Evolutionary conservation across 2,888 invertebrate genomes (phyloP).

Genomic region (Clusia tigrina): DNA sequence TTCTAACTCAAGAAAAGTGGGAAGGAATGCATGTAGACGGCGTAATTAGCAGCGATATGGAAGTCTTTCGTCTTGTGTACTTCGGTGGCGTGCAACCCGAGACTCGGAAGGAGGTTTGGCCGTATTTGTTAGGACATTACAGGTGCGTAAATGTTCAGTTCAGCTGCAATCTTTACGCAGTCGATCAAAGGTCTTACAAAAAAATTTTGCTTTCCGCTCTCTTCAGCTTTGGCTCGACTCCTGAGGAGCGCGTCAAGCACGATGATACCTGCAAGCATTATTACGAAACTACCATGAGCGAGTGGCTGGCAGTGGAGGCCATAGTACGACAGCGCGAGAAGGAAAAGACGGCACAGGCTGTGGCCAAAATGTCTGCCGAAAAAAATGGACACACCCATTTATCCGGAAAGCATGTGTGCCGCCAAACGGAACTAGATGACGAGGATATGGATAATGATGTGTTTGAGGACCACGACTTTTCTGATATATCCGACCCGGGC

Average conservation of each 20-base stretch:
- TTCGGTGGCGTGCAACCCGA: conserved; percentile 86
- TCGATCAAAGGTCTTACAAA: too few relatives aligned
- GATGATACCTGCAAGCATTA: conserved; percentile 75
- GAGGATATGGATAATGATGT: conserved; percentile 68
- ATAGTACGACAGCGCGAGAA: conserved; percentile 85
- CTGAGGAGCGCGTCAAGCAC: conserved; percentile 72
- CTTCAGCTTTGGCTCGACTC: conserved; percentile 74
- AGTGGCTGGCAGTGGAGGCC: conserved; percentile 94
- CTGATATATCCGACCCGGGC: conserved; percentile 67
- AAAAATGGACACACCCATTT: conserved; percentile 63
- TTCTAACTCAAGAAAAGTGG: conserved; percentile 83
- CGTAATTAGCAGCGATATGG: conserved; percentile 70
- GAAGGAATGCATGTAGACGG: conserved; percentile 73
- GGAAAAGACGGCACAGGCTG: conserved; percentile 83
- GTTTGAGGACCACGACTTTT: conserved; percentile 67
- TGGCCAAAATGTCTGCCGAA: conserved; percentile 71
- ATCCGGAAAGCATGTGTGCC: conserved; percentile 25
- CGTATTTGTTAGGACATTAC: conserved; percentile 86
- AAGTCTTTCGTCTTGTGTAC: conserved; percentile 84
- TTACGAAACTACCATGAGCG: conserved; percentile 92
- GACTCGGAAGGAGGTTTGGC: conserved; percentile 84
- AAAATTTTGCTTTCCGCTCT: neutral
- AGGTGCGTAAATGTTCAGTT: conserved; percentile 66
- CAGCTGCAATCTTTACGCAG: neutral
- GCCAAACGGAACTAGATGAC: conserved; percentile 65